phyloP scores from a whole-genome alignment of 2,888 invertebrate genomes.

The Limnephilus lunatus region DNA sequence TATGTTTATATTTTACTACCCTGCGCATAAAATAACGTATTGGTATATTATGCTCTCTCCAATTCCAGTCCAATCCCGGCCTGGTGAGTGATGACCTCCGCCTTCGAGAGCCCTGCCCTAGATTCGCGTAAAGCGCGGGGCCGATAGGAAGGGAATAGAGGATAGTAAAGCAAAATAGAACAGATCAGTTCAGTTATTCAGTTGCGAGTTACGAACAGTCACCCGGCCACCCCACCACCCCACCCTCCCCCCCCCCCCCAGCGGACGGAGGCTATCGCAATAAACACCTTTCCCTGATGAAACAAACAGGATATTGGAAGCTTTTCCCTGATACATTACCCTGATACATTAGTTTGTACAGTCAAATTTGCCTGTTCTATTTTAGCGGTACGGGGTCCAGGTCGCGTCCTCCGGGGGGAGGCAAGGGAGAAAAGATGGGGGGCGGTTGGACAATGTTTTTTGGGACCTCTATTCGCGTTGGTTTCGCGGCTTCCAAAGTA shows the following conservation, averaged over 20 bases:
- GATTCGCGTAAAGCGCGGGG: not conserved
- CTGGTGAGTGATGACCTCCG: not conserved
- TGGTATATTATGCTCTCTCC: no score
- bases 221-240: not conserved
- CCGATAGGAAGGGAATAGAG: not conserved
- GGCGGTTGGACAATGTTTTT: no score
- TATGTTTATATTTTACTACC: no score
- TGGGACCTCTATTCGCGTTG: no score
- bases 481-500: no score
- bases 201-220: not conserved
- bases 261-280: not conserved
- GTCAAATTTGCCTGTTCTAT: not conserved
- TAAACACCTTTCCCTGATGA: not conserved
- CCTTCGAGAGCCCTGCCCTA: not conserved
- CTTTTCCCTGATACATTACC: not conserved
- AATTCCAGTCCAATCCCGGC: not conserved
- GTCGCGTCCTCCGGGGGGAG: no score
- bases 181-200: slow-evolving; percentile 2
- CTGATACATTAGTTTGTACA: not conserved
- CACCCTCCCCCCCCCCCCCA: not conserved
- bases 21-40: no score
- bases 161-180: not conserved
- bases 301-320: not conserved
- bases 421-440: no score
- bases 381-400: not conserved